phyloP scores from a whole-genome alignment of 2,888 invertebrate species.

The Ophion costatus region DNA sequence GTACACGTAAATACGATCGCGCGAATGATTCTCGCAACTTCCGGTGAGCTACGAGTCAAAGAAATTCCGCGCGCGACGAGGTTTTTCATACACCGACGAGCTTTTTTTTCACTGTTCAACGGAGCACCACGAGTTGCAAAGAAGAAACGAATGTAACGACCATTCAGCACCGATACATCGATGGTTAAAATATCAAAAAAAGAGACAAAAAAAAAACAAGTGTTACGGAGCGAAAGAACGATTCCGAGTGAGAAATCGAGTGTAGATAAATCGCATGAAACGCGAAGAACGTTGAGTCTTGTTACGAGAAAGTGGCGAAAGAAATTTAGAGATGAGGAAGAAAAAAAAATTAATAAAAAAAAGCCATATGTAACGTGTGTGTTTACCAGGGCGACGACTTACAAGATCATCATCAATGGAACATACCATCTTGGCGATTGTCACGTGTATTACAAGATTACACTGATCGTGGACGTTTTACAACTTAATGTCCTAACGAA shows the following conservation, averaged over 20 bases:
- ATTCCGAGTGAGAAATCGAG: slow-evolving; percentile 17
- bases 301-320: slow-evolving; percentile 48
- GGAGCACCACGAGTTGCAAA: slow-evolving; percentile 47
- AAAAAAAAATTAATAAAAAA: slow-evolving; percentile 65
- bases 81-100: slow-evolving; percentile 46
- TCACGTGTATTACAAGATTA: slow-evolving; percentile 56
- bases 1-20: not conserved
- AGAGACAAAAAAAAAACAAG: slow-evolving; percentile 33
- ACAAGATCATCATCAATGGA: slow-evolving; percentile 83
- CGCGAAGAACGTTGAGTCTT: slow-evolving; percentile 27
- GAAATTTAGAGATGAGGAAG: slow-evolving; percentile 57
- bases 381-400: slow-evolving; percentile 83
- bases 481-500: slow-evolving; percentile 23
- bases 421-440: slow-evolving; percentile 82
- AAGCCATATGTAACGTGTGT: slow-evolving; percentile 72
- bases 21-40: slow-evolving; percentile 8
- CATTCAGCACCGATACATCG: slow-evolving; percentile 38
- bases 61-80: not conserved
- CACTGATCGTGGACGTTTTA: slow-evolving; percentile 59
- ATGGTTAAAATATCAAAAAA: slow-evolving; percentile 30
- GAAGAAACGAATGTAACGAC: slow-evolving; percentile 41
- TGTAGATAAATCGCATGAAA: not conserved
- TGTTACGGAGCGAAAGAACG: slow-evolving; percentile 20
- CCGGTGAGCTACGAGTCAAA: slow-evolving; percentile 11
- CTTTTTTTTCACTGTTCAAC: slow-evolving; percentile 54